phyloP scores from a whole-genome alignment of 2,797 vertebrate genomes.

The Melopsittacus undulatus region DNA sequence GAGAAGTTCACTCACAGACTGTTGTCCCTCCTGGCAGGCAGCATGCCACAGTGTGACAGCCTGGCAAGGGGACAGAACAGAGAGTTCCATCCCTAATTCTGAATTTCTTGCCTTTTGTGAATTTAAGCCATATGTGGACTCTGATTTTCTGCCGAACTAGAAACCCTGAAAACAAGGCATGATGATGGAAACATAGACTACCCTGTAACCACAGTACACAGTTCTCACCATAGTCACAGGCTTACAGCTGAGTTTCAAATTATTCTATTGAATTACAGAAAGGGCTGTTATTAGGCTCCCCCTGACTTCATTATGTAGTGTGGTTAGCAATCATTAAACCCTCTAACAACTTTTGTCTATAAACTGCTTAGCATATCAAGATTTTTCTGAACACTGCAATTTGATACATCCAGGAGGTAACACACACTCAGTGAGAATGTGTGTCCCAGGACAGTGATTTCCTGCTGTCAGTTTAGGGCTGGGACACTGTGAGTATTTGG shows the following conservation, averaged over 20 bases:
- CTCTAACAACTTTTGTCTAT: background rate
- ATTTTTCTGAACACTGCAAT: slow-evolving; percentile 4
- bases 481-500: background rate
- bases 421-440: background rate
- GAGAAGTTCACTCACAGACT: background rate
- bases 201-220: background rate
- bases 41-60: background rate
- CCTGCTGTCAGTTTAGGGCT: background rate
- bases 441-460: background rate
- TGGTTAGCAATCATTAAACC: background rate
- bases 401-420: background rate
- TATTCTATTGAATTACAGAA: slow-evolving; percentile 31
- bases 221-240: background rate
- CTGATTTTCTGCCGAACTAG: background rate
- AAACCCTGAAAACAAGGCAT: background rate
- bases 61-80: background rate
- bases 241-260: background rate
- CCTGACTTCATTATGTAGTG: background rate
- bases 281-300: background rate
- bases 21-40: background rate
- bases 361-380: background rate
- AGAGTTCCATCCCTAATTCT: background rate
- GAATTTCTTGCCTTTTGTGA: background rate
- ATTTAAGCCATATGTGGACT: background rate
- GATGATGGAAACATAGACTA: background rate